These are phyloP conservation scores for Malurus cyaneus DNA, from an alignment of 2,113 vertebrate genomes.

Conservation along the genomic window DNA sequence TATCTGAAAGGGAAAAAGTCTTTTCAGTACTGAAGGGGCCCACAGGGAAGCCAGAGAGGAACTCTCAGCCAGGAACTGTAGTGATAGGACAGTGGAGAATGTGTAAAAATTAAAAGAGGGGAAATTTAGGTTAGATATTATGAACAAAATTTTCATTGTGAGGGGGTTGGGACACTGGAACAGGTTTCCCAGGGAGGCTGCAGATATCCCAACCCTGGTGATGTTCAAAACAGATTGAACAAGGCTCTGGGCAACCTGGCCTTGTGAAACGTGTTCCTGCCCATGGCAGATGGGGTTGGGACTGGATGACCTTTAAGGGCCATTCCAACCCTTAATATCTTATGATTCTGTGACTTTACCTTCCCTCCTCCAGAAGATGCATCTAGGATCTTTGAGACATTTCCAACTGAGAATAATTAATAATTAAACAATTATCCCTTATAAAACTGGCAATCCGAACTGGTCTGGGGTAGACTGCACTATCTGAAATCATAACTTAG, in stretches of 20 bases:
- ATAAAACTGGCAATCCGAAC: background rate
- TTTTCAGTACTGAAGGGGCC: background rate
- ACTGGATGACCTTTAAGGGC: background rate
- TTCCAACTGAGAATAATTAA: background rate
- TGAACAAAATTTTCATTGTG: background rate
- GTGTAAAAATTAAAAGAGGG: background rate
- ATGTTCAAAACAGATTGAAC: background rate
- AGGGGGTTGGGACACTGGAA: background rate
- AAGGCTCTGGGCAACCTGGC: background rate
- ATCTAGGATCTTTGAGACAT: background rate
- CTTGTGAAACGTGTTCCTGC: background rate
- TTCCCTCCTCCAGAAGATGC: background rate
- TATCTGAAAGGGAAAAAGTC: accelerated
- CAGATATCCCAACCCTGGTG: background rate
- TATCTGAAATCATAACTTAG: background rate
- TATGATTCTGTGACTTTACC: background rate
- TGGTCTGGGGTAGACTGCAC: background rate
- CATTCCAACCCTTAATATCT: background rate
- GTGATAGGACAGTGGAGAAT: background rate
- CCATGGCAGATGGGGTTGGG: background rate
- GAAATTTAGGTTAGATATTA: background rate
- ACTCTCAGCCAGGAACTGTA: too few species aligned
- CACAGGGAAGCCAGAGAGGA: too few species aligned
- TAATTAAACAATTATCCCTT: background rate
- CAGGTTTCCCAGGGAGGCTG: background rate